phyloP scores from a whole-genome alignment of 2,113 vertebrate genomes.

The Sphaerodactylus townsendi region DNA sequence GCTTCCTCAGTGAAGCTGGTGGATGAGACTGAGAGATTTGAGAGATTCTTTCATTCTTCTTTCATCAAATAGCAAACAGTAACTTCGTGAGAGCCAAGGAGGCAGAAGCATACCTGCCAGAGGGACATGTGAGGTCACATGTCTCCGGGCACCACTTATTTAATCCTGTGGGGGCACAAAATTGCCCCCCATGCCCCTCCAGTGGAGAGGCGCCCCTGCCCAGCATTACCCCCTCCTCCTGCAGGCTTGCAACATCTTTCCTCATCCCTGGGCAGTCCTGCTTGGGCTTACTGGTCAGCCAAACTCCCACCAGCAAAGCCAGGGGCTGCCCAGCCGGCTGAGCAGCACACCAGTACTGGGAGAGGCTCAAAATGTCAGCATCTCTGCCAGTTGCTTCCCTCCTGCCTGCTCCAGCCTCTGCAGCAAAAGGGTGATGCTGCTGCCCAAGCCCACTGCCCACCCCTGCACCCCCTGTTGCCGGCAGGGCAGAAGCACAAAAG shows the following conservation, averaged over 20 bases:
- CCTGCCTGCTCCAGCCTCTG: neutral
- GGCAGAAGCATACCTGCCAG: too few species aligned
- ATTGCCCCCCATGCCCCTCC: too few species aligned
- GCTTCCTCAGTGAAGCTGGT: neutral
- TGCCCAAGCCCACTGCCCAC: neutral
- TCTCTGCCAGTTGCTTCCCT: conserved; percentile 9
- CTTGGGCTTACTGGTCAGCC: neutral
- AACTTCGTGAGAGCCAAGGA: too few species aligned
- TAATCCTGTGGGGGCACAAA: too few species aligned
- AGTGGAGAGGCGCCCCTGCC: too few species aligned
- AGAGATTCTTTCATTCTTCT: neutral
- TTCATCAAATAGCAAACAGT: neutral
- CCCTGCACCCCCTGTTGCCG: too few species aligned
- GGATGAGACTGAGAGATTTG: neutral
- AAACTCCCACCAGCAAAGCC: neutral
- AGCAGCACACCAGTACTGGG: too few species aligned
- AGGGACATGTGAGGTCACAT: too few species aligned
- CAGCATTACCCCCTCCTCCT: too few species aligned
- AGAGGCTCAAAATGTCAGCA: conserved; percentile 62
- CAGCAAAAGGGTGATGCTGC: conserved; percentile 19
- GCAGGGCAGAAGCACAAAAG: too few species aligned
- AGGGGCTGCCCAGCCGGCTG: neutral
- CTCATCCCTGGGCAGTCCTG: neutral
- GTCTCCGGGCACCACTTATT: too few species aligned
- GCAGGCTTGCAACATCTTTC: too few species aligned